phyloP scores from a whole-genome alignment of 2,797 vertebrate species.

The Spinibarbus caldwelli region DNA sequence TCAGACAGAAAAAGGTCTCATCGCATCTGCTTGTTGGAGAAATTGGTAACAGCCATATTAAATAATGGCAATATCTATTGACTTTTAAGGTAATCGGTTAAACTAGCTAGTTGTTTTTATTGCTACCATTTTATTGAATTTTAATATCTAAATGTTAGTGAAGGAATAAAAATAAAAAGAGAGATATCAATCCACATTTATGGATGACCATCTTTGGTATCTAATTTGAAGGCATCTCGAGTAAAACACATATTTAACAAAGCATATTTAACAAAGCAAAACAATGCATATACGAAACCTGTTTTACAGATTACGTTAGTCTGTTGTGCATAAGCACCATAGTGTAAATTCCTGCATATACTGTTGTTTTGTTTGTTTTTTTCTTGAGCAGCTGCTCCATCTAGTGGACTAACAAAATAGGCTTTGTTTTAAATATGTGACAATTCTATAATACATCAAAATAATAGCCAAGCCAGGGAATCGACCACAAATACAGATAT shows the following conservation, averaged over 20 bases:
- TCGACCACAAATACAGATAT: background rate
- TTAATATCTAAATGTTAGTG: background rate
- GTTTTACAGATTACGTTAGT: background rate
- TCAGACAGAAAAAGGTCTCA: too few species aligned
- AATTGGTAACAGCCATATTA: too few species aligned
- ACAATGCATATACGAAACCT: background rate
- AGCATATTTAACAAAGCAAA: background rate
- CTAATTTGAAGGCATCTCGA: background rate
- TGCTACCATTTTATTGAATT: too few species aligned
- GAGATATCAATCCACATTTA: background rate
- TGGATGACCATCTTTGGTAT: background rate
- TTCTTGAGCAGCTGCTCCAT: background rate
- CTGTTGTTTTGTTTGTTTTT: background rate
- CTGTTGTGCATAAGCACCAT: background rate
- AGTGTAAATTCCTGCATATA: background rate
- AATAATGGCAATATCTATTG: too few species aligned
- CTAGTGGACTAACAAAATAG: slow-evolving; percentile 24
- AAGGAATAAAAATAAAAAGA: too few species aligned
- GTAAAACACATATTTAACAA: background rate
- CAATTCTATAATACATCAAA: background rate
- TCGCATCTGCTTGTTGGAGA: too few species aligned
- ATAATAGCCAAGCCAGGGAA: background rate
- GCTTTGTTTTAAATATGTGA: background rate
- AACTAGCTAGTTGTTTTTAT: too few species aligned
- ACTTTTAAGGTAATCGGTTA: too few species aligned